A percentile compares a stretch with the other conserved stretches of the same genome.
Evolutionary conservation across 2,888 invertebrate genomes (phyloP).

Genomic region (Dioctria linearis): DNA sequence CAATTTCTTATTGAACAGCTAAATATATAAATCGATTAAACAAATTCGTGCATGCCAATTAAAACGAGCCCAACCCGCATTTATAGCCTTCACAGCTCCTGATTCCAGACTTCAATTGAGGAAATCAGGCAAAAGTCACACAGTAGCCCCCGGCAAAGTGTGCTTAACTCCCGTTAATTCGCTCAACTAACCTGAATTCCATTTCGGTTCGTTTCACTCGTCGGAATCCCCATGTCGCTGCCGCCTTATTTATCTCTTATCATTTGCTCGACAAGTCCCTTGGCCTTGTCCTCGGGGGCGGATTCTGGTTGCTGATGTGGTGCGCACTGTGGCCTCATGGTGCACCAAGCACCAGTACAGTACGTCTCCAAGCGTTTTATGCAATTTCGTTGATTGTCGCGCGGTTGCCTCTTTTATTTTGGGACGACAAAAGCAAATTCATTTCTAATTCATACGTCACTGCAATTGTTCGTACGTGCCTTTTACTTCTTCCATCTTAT

Average conservation of each 20-base stretch:
- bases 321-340: constrained; percentile 28
- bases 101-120: background rate
- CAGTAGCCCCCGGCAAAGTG: constrained; percentile 28
- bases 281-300: constrained; percentile 5
- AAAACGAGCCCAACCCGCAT: no score
- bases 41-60: no score
- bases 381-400: constrained; percentile 57
- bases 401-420: constrained; percentile 57
- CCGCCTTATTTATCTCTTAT: constrained; percentile 40
- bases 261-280: constrained; percentile 22
- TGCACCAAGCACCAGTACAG: constrained; percentile 34
- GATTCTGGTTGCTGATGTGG: constrained; percentile 39
- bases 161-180: constrained; percentile 54
- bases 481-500: constrained; percentile 44
- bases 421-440: constrained; percentile 52
- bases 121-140: constrained; percentile 6
- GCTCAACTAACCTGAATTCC: constrained; percentile 57
- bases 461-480: constrained; percentile 58
- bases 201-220: constrained; percentile 52
- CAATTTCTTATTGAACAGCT: no score
- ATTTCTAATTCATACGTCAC: constrained; percentile 56
- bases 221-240: constrained; percentile 24
- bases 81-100: no score
- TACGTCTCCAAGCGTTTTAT: constrained; percentile 39
- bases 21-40: no score